Evolutionary conservation across 2,797 vertebrate species (phyloP).

Genomic region (Sebastes hubbsi): DNA sequence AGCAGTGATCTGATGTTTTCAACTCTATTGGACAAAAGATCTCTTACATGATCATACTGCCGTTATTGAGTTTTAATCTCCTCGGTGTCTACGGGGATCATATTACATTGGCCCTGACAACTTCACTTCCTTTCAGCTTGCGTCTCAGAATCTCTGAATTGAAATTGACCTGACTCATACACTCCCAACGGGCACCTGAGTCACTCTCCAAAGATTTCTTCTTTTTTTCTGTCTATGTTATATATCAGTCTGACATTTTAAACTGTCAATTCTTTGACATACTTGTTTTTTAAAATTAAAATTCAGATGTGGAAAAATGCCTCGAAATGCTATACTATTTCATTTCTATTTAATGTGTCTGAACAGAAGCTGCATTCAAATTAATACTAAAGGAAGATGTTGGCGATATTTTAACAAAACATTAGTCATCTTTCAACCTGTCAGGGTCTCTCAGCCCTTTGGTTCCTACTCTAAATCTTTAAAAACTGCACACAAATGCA

Average conservation of each 20-base stretch:
- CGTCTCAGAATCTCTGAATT: constrained; percentile 16
- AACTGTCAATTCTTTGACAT: constrained; percentile 24
- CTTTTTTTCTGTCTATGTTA: background rate
- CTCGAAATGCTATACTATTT: background rate
- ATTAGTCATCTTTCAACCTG: background rate
- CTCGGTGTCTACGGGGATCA: constrained; percentile 7
- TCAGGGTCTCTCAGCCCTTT: background rate
- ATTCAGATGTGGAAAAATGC: background rate
- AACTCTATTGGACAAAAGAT: constrained; percentile 11
- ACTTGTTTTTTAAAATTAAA: background rate
- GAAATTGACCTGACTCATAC: constrained; percentile 32
- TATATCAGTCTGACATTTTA: constrained; percentile 30
- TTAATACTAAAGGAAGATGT: background rate
- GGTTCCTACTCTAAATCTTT: background rate
- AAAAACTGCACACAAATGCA: too few species aligned
- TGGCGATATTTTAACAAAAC: background rate
- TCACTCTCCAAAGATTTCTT: background rate
- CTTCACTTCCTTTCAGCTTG: constrained; percentile 2
- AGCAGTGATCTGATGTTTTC: constrained; percentile 11
- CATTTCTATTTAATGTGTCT: background rate
- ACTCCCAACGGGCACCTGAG: constrained; percentile 12
- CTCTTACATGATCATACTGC: constrained; percentile 5
- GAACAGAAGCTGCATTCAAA: background rate
- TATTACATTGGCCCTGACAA: constrained; percentile 23
- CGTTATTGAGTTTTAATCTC: constrained; percentile 26